phyloP scores from a whole-genome alignment of 2,888 invertebrate species.

The Mamestra brassicae region DNA sequence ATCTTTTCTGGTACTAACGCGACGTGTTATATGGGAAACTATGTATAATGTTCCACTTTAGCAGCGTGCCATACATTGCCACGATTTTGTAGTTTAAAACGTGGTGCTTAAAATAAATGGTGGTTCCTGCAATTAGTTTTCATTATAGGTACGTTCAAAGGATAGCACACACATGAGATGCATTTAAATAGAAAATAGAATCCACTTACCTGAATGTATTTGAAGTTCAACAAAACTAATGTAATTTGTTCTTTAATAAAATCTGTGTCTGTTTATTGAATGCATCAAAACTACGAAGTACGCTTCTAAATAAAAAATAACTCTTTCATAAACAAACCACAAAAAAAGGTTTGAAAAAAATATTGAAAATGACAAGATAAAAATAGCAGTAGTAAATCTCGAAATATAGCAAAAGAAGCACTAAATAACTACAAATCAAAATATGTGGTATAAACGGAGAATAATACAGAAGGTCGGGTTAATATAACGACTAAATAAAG shows the following conservation, averaged over 20 bases:
- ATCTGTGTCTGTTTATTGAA: not conserved
- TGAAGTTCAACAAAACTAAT: not conserved
- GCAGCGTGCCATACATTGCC: conserved; percentile 28
- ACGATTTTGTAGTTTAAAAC: conserved; percentile 52
- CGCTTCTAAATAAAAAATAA: conserved; percentile 14
- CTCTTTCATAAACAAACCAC: no score
- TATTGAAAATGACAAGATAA: no score
- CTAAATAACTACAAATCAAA: conserved; percentile 56
- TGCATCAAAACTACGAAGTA: not conserved
- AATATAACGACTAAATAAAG: not conserved
- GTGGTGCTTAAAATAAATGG: conserved; percentile 43
- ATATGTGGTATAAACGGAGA: not conserved
- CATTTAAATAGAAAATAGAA: conserved; percentile 6
- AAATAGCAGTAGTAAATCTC: conserved; percentile 44
- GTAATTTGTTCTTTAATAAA: not conserved
- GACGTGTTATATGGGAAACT: conserved; percentile 39
- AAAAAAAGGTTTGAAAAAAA: no score
- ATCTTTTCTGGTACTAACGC: conserved; percentile 32
- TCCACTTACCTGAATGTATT: not conserved
- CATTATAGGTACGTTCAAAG: conserved; percentile 37
- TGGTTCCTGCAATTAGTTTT: conserved; percentile 47
- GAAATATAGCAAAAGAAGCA: conserved; percentile 25
- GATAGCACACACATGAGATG: conserved; percentile 9
- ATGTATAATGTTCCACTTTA: conserved; percentile 48
- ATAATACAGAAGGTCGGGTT: conserved; percentile 3